Evolutionary conservation across 2,797 vertebrate genomes (phyloP), one percentile per base, ranked within the genome.

Genomic region (Pantherophis alleghaniensis): DNA sequence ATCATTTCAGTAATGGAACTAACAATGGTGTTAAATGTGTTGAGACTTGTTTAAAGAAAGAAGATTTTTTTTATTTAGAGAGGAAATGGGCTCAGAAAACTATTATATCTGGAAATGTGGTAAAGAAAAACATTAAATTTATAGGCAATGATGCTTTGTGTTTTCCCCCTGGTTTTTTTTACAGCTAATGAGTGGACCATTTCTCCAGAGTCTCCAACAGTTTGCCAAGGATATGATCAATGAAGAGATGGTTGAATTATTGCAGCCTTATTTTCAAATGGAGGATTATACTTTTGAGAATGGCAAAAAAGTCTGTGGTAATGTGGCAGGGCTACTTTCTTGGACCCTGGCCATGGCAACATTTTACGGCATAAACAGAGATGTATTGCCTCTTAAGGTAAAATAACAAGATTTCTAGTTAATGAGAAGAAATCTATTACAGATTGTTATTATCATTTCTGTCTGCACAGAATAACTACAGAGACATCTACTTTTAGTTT

Each of bases 381-480:
- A 98, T 60, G 98, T 98, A 74, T 94, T 98, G 87, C 98, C 98
- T 91, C 96, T 98, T 91, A 98, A 98, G 97, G 98, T 98, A 97
- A 97, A 93, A 69, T 57, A 59, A 16, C 66, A 91, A 89, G 51
- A 13, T 24, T 90, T 88, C 12, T 51, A 91, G 18, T 59, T 91
- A 91, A 3, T 42, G 18, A n/a, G 60, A 69, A n/a, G 32, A 53
- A 37, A 79, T 56, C 37, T 28, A n/a, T n/a, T 86, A 51, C 87
- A 89, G 5, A 61, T 1, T 83, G 14, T 26, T 86, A 32, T 28
- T 6, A 12, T 18, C 2, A 32, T n/a, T 61, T 53, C 28, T 47
- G 16, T 2, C 42, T 87, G 9, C 57, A 11, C 51, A 86, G 3
- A 61, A 47, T 47, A 22, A 47, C 12, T 55, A 22, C 66, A 51